Evolutionary conservation across 2,113 vertebrate species (phyloP), one percentile per base, ranked within the genome.

Genomic region (Manacus vitellinus): DNA sequence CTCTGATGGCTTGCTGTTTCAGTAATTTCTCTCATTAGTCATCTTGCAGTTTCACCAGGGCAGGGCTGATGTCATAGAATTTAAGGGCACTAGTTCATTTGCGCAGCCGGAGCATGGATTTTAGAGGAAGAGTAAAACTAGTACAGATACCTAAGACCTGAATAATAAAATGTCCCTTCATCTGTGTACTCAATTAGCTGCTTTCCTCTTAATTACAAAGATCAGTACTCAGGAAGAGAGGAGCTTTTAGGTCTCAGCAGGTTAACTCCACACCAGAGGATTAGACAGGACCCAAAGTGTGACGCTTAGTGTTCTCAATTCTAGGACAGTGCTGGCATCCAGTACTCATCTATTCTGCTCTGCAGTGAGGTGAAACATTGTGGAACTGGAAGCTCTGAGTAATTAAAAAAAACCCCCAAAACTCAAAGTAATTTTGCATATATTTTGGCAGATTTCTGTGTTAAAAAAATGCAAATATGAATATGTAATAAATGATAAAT

Each of bases 171-270:
- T 84, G n/a, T 88, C 43, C 56, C 41, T 92, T 97, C 79, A 88
- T 55, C 88, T 91, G 6, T 83, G 58, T 46, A 58, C 77, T 95
- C 88, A 96, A 95, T 96, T 95, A 95, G 91, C 81, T 52, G 21
- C 58, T 78, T 77, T 90, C 67, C 70, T 87, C 54, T 58, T 94
- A 67, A 94, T 92, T 94, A 73, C 76, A 96, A 95, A 95, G 92
- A 94, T 96, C 92, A 94, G 54, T 67, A 35, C 49, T 20, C 51
- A 89, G 70, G 84, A 95, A 96, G 71, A 96, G 49, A 94, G 80
- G 55, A 95, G 87, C 93, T 91, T 95, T 97, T 94, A 93, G 68
- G 88, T 96, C 92, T 92, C 91, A 84, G 88, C 78, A 86, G 92
- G 96, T 93, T 97, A 96, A 95, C 90, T 76, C 89, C 65, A 71